Evolutionary conservation across 1,140 invertebrate genomes (phyloP).

Genomic region (Drosophila parvula): DNA sequence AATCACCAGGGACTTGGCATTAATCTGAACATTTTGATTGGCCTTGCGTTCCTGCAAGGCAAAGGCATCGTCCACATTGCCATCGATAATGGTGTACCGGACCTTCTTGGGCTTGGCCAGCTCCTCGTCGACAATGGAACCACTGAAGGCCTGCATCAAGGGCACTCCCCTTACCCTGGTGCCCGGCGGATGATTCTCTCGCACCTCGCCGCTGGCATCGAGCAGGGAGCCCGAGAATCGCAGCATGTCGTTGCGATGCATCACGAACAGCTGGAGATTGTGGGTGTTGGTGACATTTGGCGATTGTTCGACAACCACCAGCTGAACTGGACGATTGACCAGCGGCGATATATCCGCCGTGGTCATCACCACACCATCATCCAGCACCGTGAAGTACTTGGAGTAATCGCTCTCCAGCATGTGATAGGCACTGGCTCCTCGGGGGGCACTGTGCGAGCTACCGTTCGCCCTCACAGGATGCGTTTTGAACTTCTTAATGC

Average conservation of each 20-base stretch:
- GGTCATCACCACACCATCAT: conserved; percentile 95
- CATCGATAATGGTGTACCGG: conserved; percentile 91
- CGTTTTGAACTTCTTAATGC: conserved; percentile 89
- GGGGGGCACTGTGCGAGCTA: conserved; percentile 7
- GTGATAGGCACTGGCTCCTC: conserved; percentile 61
- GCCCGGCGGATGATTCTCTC: conserved; percentile 90
- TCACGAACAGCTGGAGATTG: conserved; percentile 91
- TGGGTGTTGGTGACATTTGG: conserved; percentile 91
- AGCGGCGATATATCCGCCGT: conserved; percentile 92
- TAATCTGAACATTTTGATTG: conserved; percentile 85
- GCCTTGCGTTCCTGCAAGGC: conserved; percentile 87
- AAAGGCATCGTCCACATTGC: conserved; percentile 89
- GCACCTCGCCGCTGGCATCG: conserved; percentile 88
- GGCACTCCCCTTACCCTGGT: conserved; percentile 89
- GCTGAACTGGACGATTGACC: conserved; percentile 91
- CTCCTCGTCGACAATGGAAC: conserved; percentile 83
- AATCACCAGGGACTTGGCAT: conserved; percentile 84
- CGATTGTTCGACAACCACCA: conserved; percentile 92
- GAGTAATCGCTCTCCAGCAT: conserved; percentile 90
- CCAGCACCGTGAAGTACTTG: conserved; percentile 93
- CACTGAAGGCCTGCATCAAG: conserved; percentile 86
- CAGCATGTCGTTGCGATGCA: conserved; percentile 91
- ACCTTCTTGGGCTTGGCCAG: conserved; percentile 86
- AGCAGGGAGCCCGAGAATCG: conserved; percentile 87
- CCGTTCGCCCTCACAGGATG: conserved; percentile 55